Evolutionary conservation across 2,888 invertebrate species (phyloP), one percentile per base, ranked within the genome.

Genomic region (Geotrupes spiniger): DNA sequence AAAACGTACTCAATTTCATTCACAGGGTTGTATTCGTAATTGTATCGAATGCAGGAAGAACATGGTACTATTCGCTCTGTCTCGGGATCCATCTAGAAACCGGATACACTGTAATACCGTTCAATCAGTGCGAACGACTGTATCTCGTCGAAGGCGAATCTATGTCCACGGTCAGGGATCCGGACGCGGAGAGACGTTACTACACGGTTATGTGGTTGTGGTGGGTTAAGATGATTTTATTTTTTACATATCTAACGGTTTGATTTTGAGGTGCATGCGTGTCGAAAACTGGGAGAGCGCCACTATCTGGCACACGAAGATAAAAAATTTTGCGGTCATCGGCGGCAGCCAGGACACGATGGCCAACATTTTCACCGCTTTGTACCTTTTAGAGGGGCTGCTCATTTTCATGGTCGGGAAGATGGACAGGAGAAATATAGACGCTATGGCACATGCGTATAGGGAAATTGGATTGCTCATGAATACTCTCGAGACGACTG

Each of bases 171-270:
- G 43, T 76, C 0, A 70, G 74, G 51, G 76, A 79, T 50, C 74
- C 77, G 0, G 77, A 78, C 49, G 77, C 80, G 0, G 77, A 78
- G 44, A 76, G 70, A 62, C 73, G 79, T 61, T 79, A 79, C 58
- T 77, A 77, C 48, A 75, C 76, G 4, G 71, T 71, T 36, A 78
- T 82, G 76, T 83, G 83, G 83, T 70, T 83, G 16, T 76, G 82
- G 83, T 82, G 68, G 51, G 43, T 41, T 33, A 21, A n/a, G n/a
- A n/a, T n/a, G n/a, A n/a, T n/a, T n/a, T n/a, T 36, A 26, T 14
- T 27, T 14, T 41, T 16, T 37, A 15, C 25, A 14, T 12, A 12
- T 12, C 12, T 25, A 12, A 38, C 6, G 9, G 16, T 12, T 5
- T 27, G 14, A 4, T 12, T 52, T 50, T 43, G 40, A 82, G 82